Base-by-base conservation (phyloP, 2,888 invertebrate species). In the Drosophila prostipennis region DNA sequence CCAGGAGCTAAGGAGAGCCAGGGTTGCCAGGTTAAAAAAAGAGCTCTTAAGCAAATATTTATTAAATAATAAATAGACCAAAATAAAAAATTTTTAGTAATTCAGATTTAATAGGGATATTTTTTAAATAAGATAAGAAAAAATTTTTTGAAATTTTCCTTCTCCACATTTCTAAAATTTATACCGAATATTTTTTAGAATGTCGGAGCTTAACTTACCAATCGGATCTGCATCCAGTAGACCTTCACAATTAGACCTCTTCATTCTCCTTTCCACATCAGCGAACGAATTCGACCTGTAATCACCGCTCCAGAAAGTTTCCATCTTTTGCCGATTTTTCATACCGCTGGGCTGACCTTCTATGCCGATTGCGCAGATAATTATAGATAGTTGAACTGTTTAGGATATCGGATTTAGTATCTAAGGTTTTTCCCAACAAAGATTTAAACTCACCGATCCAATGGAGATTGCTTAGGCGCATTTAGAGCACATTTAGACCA, bases 401-500 rank as follows among this genome's bases (percentile, higher is more conserved):
- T 39, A 7, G 11, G 4, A 10, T 13, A 55, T 8, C 0, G 2
- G 0, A 6, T 10, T n/a, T 0, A 29, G 1, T 58, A 13, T 11
- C 3, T 2, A 11, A 6, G 2, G 13, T 0, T 10, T 8, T 2
- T 2, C 6, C 6, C 0, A 19, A 19, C 2, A 11, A 10, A 3
- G 0, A n/a, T 26, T 37, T 19, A 0, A 19, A 69, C 80, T 84
- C 71, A 90, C 90, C 78, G 60, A 85, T 70, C 76, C 77, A 79
- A 61, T 68, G 55, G 49, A 67, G 65, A 58, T 39, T 46, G 58
- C 60, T 80, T 60, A 69, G 51, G 79, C 76, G 77, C 89, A 90
- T 89, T 88, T 78, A 77, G 74, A 79, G 63, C 43, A 77, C 83
- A 79, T 78, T 76, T 72, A 74, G 67, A 69, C 63, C 61, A 73